Evolutionary conservation across 1,140 invertebrate genomes (phyloP), one percentile per base, ranked within the genome.

Genomic region (Potamilus streckersoni): DNA sequence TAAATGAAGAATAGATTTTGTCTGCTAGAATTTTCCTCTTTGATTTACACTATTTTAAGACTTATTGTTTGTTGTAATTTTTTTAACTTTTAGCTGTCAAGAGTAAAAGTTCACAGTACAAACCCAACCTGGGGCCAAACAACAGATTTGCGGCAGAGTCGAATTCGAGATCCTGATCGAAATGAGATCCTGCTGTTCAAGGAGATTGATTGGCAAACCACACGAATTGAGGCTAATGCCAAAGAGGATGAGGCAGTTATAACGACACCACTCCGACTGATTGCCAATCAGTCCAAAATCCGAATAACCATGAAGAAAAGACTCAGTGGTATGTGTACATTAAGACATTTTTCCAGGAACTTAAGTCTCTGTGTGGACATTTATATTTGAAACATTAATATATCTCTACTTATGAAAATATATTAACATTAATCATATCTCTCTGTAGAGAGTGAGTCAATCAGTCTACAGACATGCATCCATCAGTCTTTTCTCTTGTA

Each of bases 241-340:
- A 73, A 79, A 19, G 80, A 85, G 38, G 73, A 79, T 15, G 74
- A 77, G 27, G 74, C 60, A 49, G 74, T 59, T 76, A 84, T 61
- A 19, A 83, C 81, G 69, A 96, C 97, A 3, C 98, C 98, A 0
- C 91, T 99, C 20, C 91, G 97, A 80, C 91, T 99, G 69, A 93
- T 99, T 63, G 96, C 97, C 17, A 98, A 98, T 91, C 96, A 97
- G 90, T 96, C 97, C 11, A 94, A 95, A 88, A 98, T 98, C 90
- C 92, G 97, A 69, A 97, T 99, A 77, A 96, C 96, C 16, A 96
- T 99, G 79, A 99, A 99, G 87, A 99, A 99, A 90, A 93, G 94
- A 86, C 89, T 97, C 55, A 93, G 93, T 86, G 96, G 96, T 97
- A 89, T 82, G 86, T 82, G 8, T 38, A 38, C 38, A 38, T 38